A percentile compares a stretch with the other conserved stretches of the same genome.
phyloP scores from a whole-genome alignment of 1,140 invertebrate species.

The Aphidius gifuensis region DNA sequence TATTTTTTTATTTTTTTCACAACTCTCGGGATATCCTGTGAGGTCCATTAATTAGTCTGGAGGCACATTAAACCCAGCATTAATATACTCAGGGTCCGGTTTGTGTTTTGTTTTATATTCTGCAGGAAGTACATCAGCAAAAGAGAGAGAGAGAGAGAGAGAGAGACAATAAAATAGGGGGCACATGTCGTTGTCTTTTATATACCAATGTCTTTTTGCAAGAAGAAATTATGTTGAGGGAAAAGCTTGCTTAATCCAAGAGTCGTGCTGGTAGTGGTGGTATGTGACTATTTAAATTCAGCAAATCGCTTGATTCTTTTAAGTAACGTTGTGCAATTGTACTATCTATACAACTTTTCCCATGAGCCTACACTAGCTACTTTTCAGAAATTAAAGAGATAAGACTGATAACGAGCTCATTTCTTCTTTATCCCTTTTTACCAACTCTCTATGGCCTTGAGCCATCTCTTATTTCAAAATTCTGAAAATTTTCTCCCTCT shows the following conservation, averaged over 20 bases:
- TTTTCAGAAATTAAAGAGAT: slow-evolving; percentile 43
- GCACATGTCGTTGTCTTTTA: no score
- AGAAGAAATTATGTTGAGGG: no score
- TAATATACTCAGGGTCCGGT: slow-evolving; percentile 52
- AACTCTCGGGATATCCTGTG: slow-evolving; percentile 47
- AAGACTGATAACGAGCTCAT: slow-evolving; percentile 35
- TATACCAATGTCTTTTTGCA: no score
- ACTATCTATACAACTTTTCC: background rate
- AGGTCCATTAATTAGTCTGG: slow-evolving; percentile 55
- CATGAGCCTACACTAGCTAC: slow-evolving; percentile 24
- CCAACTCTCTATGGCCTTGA: background rate
- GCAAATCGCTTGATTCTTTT: slow-evolving; percentile 40
- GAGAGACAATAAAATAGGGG: slow-evolving; percentile 1
- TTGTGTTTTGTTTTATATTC: slow-evolving; percentile 55
- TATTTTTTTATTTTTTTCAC: slow-evolving; percentile 16
- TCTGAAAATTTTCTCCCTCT: no score
- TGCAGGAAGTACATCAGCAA: slow-evolving; percentile 41
- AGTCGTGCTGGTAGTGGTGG: no score
- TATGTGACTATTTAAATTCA: slow-evolving; percentile 52
- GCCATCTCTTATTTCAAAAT: no score
- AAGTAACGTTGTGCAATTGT: background rate
- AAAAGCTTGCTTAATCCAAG: no score
- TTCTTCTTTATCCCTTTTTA: slow-evolving; percentile 14
- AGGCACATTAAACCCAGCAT: slow-evolving; percentile 55
- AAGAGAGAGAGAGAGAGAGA: slow-evolving; percentile 32